These are phyloP conservation scores for Campoplex capitator DNA, from an alignment of 2,888 invertebrate genomes.

Conservation along the genomic window DNA sequence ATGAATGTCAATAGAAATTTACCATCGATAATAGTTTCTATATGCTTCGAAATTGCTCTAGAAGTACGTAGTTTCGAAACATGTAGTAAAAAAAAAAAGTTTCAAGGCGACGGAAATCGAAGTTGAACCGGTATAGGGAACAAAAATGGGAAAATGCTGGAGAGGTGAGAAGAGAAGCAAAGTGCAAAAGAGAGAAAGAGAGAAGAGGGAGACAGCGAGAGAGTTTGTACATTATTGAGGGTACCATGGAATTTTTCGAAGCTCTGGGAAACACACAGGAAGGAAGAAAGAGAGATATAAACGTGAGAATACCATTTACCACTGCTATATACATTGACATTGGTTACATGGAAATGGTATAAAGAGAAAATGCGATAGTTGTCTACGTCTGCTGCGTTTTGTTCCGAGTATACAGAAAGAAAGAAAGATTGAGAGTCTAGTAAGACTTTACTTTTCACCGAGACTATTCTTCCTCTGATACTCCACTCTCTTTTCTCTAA, in stretches of 20 bases:
- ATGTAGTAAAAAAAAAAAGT: background rate
- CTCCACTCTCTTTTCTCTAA: slow-evolving; percentile 35
- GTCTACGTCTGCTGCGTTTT: slow-evolving; percentile 45
- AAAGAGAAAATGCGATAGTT: slow-evolving; percentile 16
- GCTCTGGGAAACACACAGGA: background rate
- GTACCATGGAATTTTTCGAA: slow-evolving; percentile 38
- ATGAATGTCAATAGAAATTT: background rate
- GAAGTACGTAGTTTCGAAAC: background rate
- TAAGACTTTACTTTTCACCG: slow-evolving; percentile 41
- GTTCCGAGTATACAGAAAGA: slow-evolving; percentile 50
- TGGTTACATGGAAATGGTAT: slow-evolving; percentile 16
- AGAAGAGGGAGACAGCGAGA: background rate
- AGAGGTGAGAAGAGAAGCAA: background rate
- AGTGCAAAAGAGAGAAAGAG: background rate
- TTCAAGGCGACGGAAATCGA: slow-evolving; percentile 25
- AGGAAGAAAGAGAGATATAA: background rate
- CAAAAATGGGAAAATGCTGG: background rate
- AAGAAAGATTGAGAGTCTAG: slow-evolving; percentile 61
- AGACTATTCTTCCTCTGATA: slow-evolving; percentile 9
- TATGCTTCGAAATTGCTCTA: slow-evolving; percentile 1
- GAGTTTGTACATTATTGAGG: slow-evolving; percentile 58
- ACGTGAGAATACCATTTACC: slow-evolving; percentile 8
- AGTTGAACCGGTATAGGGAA: slow-evolving; percentile 11
- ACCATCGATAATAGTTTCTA: background rate
- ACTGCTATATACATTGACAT: slow-evolving; percentile 22